Conservation (phyloP, 1,140 invertebrate species). For the Drosophila guanche region DNA sequence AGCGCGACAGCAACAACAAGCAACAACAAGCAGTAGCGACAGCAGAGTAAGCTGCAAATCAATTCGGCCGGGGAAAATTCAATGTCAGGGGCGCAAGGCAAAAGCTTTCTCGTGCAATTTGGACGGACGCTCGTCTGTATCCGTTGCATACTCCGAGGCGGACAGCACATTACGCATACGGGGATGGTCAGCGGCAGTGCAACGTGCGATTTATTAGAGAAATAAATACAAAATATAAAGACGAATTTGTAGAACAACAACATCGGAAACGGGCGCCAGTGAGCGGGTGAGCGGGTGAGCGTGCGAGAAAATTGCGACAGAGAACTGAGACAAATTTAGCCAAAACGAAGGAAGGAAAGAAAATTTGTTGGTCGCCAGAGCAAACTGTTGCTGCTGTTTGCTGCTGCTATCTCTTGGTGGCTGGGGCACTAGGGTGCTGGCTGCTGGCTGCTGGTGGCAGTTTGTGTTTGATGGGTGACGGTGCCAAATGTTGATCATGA, state of each 20-base stretch:
- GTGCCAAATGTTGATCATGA: conserved; percentile 79
- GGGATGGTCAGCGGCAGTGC: background rate
- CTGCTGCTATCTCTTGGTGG: conserved; percentile 38
- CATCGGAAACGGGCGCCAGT: conserved; percentile 3
- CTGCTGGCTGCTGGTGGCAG: conserved; percentile 48
- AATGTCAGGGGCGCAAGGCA: no score
- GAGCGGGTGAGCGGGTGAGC: background rate
- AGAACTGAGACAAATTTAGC: conserved; percentile 58
- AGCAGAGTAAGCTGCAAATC: no score
- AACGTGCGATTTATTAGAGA: no score
- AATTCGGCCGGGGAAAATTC: no score
- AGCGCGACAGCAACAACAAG: no score
- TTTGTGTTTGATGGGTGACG: conserved; percentile 65
- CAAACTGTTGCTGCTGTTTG: conserved; percentile 72
- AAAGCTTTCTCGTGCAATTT: no score
- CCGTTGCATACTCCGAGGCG: no score
- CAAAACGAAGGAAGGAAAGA: conserved; percentile 9
- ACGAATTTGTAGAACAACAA: conserved; percentile 13
- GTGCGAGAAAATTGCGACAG: conserved; percentile 30
- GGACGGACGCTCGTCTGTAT: no score
- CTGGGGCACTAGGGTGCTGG: conserved; percentile 32
- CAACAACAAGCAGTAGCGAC: no score
- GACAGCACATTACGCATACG: no score
- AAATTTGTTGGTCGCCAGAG: conserved; percentile 40
- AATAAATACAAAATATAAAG: no score